Conservation (phyloP, 2,113 vertebrate species). For the Myotis lucifugus region DNA sequence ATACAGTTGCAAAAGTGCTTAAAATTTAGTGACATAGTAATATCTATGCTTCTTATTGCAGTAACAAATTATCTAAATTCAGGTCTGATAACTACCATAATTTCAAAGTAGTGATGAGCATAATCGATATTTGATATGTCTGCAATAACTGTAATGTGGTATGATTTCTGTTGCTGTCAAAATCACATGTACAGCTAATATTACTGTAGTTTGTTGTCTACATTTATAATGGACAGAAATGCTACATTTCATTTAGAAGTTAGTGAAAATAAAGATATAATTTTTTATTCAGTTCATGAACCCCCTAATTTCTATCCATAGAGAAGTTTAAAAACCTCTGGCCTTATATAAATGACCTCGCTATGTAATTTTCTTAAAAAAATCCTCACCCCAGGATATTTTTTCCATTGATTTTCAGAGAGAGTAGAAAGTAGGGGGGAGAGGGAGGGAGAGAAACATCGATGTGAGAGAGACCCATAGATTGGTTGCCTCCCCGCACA, state of each 20-base stretch:
- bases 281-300: neutral
- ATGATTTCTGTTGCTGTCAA: neutral
- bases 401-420: too few species aligned
- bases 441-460: too few species aligned
- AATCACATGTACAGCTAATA: neutral
- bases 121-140: neutral
- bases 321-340: neutral
- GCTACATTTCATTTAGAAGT: neutral
- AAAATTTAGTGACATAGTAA: neutral
- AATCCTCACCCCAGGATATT: too few species aligned
- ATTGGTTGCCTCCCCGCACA: too few species aligned
- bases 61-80: neutral
- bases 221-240: neutral
- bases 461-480: too few species aligned
- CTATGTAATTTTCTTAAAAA: neutral
- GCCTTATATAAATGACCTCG: neutral
- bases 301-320: neutral
- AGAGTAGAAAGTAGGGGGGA: too few species aligned
- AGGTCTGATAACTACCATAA: neutral
- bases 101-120: neutral
- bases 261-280: neutral
- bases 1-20: neutral
- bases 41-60: neutral
- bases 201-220: neutral
- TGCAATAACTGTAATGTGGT: neutral